Conservation (phyloP, 53 echinoderm and acorn worm genomes). For the Stichopus horrens region DNA sequence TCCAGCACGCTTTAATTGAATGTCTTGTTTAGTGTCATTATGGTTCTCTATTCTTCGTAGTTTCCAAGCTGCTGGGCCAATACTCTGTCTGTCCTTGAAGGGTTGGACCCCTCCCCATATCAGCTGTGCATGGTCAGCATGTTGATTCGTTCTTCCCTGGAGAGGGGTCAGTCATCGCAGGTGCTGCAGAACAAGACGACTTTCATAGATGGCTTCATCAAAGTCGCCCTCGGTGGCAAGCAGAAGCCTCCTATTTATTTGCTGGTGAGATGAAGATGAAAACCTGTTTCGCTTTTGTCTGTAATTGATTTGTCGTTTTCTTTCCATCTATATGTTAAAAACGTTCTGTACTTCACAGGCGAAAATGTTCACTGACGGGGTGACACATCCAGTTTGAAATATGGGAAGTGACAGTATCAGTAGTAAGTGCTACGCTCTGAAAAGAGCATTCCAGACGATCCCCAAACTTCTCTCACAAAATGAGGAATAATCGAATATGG, state of each 20-base stretch:
- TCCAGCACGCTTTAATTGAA: background rate
- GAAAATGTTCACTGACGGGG: too few species aligned
- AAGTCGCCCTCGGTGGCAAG: slow-evolving; percentile 80
- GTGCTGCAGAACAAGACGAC: slow-evolving; percentile 33
- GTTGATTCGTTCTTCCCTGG: slow-evolving; percentile 62
- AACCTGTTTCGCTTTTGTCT: background rate
- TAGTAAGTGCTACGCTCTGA: too few species aligned
- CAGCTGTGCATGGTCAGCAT: slow-evolving; percentile 75
- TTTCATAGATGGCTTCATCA: slow-evolving; percentile 75
- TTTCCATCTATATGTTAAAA: too few species aligned
- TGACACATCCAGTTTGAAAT: too few species aligned
- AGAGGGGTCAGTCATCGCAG: background rate
- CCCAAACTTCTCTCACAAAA: too few species aligned
- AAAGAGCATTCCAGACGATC: too few species aligned
- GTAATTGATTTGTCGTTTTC: too few species aligned
- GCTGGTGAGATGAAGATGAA: slow-evolving; percentile 55
- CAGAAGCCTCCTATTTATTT: slow-evolving; percentile 68
- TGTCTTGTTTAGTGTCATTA: background rate
- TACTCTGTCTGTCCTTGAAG: slow-evolving; percentile 46
- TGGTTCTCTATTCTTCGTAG: slow-evolving; percentile 46
- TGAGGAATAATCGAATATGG: too few species aligned
- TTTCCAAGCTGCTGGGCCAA: slow-evolving; percentile 63
- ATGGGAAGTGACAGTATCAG: too few species aligned
- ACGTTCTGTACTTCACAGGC: too few species aligned
- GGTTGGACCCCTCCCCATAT: slow-evolving; percentile 61